These are phyloP conservation scores for Opisthograptis luteolata DNA, from an alignment of 2,888 invertebrate genomes.

Conservation along the genomic window DNA sequence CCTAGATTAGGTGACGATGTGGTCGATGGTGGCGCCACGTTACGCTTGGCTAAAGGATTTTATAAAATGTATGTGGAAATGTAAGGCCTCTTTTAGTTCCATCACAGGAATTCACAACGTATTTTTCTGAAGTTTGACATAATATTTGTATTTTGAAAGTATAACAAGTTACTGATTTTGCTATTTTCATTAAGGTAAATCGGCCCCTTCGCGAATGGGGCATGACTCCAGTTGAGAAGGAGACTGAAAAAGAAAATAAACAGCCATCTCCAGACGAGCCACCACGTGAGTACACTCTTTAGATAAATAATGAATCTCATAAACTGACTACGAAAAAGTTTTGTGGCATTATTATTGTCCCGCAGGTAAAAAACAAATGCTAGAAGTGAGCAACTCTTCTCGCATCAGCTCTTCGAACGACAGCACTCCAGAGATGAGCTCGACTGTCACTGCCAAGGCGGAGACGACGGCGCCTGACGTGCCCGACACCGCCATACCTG, in stretches of 20 bases:
- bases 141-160: too few relatives aligned
- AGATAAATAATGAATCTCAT: not conserved
- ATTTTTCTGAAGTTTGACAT: too few relatives aligned
- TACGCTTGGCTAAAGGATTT: too few relatives aligned
- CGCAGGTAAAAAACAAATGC: conserved; percentile 82
- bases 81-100: too few relatives aligned
- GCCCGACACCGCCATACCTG: conserved; percentile 29
- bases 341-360: not conserved
- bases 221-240: conserved; percentile 55
- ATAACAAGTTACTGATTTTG: too few relatives aligned
- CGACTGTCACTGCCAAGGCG: conserved; percentile 29
- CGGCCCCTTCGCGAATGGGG: conserved; percentile 75
- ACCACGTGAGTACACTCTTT: conserved; percentile 86
- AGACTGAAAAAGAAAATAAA: conserved; percentile 83
- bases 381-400: conserved; percentile 54
- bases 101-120: too few relatives aligned
- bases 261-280: conserved; percentile 87
- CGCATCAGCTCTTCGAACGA: conserved; percentile 80
- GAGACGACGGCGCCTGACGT: conserved; percentile 36
- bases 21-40: too few relatives aligned
- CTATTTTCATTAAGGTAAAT: conserved; percentile 81
- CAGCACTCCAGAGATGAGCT: conserved; percentile 51
- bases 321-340: too few relatives aligned
- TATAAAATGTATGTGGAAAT: too few relatives aligned
- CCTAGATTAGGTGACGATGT: too few relatives aligned